A percentile compares a stretch with the other conserved stretches of the same genome.
Conservation (phyloP, 2,888 invertebrate species). For the Anagyrus pseudococci region DNA sequence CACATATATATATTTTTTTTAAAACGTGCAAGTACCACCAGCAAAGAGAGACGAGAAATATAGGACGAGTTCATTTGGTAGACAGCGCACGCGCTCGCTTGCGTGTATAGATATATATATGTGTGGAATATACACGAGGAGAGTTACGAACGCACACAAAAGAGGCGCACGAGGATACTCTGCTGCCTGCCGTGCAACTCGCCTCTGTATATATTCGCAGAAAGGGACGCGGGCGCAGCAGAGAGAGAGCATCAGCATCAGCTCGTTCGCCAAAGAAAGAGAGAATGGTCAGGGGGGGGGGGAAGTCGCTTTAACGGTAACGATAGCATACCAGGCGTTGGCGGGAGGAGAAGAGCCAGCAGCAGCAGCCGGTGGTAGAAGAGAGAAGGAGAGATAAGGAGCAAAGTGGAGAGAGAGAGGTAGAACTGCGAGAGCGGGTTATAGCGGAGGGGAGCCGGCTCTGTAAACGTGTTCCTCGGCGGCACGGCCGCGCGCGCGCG, state of each 20-base stretch:
- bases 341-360: not conserved
- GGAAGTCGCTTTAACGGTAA: constrained; percentile 9
- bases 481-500: not conserved
- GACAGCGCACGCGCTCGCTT: too few relatives aligned
- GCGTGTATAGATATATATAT: not conserved
- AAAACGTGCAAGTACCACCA: not conserved
- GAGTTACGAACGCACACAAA: not conserved
- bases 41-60: not conserved
- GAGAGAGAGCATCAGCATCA: too few relatives aligned
- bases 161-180: not conserved
- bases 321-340: not conserved
- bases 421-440: not conserved
- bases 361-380: not conserved
- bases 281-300: not conserved
- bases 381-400: not conserved
- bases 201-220: not conserved
- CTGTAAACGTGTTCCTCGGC: not conserved
- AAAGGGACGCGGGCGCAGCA: not conserved
- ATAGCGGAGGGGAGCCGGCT: not conserved
- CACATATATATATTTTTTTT: too few relatives aligned
- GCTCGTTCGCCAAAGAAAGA: not conserved
- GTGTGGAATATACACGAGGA: not conserved
- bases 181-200: not conserved
- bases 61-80: not conserved
- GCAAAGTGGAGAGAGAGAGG: not conserved